A percentile compares a stretch with the other conserved stretches of the same genome.
phyloP scores from a whole-genome alignment of 2,797 vertebrate species.

The Sebastes matsubarae region DNA sequence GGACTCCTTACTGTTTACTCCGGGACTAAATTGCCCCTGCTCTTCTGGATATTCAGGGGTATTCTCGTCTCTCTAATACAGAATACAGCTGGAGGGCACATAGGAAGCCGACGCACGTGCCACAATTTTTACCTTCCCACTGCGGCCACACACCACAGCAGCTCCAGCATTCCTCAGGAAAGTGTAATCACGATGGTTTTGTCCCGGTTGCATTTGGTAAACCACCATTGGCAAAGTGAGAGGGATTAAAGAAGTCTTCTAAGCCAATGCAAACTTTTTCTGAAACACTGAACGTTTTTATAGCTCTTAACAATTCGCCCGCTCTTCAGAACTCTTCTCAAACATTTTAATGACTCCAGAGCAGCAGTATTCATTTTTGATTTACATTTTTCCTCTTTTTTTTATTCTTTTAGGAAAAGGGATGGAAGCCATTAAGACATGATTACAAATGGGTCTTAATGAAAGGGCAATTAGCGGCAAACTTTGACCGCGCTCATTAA shows the following conservation, averaged over 20 bases:
- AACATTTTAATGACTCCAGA: constrained; percentile 60
- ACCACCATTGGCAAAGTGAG: constrained; percentile 10
- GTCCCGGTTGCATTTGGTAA: not conserved
- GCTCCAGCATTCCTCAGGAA: constrained; percentile 26
- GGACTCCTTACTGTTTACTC: constrained; percentile 76
- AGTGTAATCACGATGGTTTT: constrained; percentile 22
- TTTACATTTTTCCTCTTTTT: constrained; percentile 37
- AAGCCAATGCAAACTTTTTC: constrained; percentile 9
- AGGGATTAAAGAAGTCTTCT: not conserved
- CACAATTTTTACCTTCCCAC: constrained; percentile 48
- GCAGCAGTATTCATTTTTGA: constrained; percentile 56
- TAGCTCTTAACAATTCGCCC: constrained; percentile 3
- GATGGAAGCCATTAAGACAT: constrained; percentile 80
- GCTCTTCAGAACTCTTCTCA: constrained; percentile 20
- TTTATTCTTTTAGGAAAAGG: constrained; percentile 41
- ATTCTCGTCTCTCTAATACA: constrained; percentile 51
- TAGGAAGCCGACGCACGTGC: constrained; percentile 25
- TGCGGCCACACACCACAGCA: constrained; percentile 34
- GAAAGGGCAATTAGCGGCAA: constrained; percentile 84
- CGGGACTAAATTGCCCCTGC: constrained; percentile 70
- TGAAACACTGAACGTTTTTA: not conserved
- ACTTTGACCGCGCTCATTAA: constrained; percentile 86
- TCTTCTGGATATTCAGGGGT: constrained; percentile 69
- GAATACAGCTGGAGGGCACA: constrained; percentile 66
- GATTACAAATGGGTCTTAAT: constrained; percentile 85